Conservation (phyloP, 1,140 invertebrate genomes). For the Sycophila sp. region DNA sequence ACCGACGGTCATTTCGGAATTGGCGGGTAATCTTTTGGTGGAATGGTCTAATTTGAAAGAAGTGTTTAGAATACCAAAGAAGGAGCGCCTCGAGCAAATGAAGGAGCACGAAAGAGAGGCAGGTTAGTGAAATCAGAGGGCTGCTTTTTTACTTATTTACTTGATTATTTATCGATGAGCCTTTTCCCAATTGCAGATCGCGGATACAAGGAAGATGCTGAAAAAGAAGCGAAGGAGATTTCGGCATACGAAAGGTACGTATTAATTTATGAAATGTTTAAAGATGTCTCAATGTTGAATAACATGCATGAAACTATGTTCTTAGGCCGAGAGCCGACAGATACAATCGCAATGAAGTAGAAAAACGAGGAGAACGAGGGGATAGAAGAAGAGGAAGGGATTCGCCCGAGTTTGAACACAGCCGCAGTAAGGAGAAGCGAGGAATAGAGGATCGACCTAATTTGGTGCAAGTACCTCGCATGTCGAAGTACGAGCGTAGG, state of each 20-base stretch:
- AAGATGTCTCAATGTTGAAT: constrained; percentile 3
- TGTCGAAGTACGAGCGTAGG: constrained; percentile 78
- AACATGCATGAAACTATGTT: constrained; percentile 7
- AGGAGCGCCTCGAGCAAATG: constrained; percentile 91
- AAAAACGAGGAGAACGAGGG: constrained; percentile 55
- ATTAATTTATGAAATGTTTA: constrained; percentile 8
- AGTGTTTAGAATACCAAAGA: constrained; percentile 94
- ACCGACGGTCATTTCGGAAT: constrained; percentile 64
- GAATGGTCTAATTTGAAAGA: constrained; percentile 87
- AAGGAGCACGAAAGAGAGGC: constrained; percentile 93
- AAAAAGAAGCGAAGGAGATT: constrained; percentile 60
- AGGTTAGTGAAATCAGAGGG: constrained; percentile 61
- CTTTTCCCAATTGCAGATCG: constrained; percentile 54
- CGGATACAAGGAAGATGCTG: constrained; percentile 66
- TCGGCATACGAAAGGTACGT: constrained; percentile 63
- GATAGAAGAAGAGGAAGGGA: constrained; percentile 61
- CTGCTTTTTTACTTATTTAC: too few relatives aligned
- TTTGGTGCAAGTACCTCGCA: constrained; percentile 60
- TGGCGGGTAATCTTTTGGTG: constrained; percentile 75
- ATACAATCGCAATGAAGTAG: constrained; percentile 52
- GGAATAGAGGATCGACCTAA: constrained; percentile 56
- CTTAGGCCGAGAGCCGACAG: constrained; percentile 54
- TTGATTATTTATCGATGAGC: not conserved
- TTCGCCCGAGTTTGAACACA: constrained; percentile 59
- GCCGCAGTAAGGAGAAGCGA: constrained; percentile 57